Evolutionary conservation across 2,888 invertebrate species (phyloP).

Genomic region (Ochropacha duplaris): DNA sequence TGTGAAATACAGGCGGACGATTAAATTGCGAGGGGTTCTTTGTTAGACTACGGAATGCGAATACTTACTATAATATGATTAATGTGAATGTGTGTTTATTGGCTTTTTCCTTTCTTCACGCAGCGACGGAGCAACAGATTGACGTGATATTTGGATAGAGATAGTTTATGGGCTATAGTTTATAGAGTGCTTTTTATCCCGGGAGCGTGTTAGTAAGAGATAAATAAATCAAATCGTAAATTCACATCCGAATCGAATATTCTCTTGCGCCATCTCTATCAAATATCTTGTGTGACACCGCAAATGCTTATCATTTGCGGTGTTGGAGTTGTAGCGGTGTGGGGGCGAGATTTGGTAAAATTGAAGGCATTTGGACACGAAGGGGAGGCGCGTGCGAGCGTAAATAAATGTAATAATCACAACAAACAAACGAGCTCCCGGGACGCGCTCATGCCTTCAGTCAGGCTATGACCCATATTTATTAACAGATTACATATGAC

Average conservation of each 20-base stretch:
- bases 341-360: slow-evolving; percentile 20
- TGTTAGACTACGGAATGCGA: too few relatives aligned
- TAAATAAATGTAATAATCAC: slow-evolving; percentile 51
- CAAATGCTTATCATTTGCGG: slow-evolving; percentile 16
- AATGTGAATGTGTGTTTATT: too few relatives aligned
- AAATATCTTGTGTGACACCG: slow-evolving; percentile 38
- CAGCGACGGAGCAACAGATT: too few relatives aligned
- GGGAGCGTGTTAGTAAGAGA: background rate
- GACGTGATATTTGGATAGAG: too few relatives aligned
- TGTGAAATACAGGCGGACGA: too few relatives aligned
- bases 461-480: background rate
- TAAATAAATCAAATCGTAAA: background rate
- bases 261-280: slow-evolving; percentile 32
- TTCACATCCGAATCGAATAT: slow-evolving; percentile 19
- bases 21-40: too few relatives aligned
- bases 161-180: too few relatives aligned
- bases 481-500: background rate
- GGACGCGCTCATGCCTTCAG: slow-evolving; percentile 13
- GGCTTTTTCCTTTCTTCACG: too few relatives aligned
- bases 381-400: slow-evolving; percentile 28
- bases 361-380: slow-evolving; percentile 38
- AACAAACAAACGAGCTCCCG: slow-evolving; percentile 36
- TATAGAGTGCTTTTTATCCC: too few relatives aligned
- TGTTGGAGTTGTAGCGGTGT: slow-evolving; percentile 12
- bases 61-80: too few relatives aligned